Conservation (phyloP, 1,140 invertebrate species). For the Paraescarpia echinospica region DNA sequence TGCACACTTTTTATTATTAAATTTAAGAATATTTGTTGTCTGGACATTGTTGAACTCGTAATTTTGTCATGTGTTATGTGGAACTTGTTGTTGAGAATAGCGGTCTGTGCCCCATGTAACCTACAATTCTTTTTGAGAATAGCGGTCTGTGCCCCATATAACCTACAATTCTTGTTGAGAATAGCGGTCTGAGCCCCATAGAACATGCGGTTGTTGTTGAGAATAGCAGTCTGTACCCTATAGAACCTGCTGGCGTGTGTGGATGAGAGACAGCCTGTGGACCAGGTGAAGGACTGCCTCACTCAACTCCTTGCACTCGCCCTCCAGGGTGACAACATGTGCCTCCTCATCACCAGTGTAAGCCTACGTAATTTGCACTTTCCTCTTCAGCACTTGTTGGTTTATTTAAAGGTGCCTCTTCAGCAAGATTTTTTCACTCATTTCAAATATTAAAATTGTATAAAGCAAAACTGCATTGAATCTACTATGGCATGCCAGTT, state of each 20-base stretch:
- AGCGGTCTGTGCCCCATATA: too few species aligned
- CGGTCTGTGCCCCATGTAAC: too few species aligned
- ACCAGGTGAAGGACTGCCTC: conserved; percentile 43
- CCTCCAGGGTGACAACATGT: conserved; percentile 65
- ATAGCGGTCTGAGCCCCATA: too few species aligned
- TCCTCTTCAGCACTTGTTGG: not conserved
- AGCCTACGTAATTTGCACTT: not conserved
- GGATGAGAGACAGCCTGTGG: conserved; percentile 39
- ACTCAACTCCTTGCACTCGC: conserved; percentile 48
- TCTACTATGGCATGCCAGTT: not conserved
- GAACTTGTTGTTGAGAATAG: too few species aligned
- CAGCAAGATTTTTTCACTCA: not conserved
- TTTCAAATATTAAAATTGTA: not conserved
- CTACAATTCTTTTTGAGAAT: too few species aligned
- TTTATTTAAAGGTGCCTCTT: not conserved
- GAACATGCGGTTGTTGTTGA: not conserved
- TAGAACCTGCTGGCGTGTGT: conserved; percentile 12
- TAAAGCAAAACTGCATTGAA: not conserved
- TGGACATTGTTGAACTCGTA: too few species aligned
- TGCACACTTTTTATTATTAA: too few species aligned
- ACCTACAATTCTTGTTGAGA: too few species aligned
- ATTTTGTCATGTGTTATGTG: too few species aligned
- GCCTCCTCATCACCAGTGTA: conserved; percentile 65
- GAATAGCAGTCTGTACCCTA: not conserved
- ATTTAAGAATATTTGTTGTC: too few species aligned